Percentiles rank a stretch among this genome's conserved stretches.
Conservation (phyloP, 2,113 vertebrate species). For the Aramus guarauna region DNA sequence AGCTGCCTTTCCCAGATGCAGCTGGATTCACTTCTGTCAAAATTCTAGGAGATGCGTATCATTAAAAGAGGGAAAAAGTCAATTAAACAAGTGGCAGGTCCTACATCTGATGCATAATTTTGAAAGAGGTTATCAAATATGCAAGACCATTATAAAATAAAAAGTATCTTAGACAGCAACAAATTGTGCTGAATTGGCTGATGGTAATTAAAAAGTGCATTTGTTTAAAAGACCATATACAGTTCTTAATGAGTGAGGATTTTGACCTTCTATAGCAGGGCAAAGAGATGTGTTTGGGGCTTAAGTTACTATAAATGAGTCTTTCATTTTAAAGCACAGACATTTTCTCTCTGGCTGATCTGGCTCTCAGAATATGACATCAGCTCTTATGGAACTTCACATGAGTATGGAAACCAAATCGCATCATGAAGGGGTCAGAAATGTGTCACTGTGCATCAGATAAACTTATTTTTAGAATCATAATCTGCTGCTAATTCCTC, state of each 20-base stretch:
- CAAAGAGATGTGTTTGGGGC: not conserved
- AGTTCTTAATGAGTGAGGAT: not conserved
- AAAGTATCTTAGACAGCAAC: conserved; percentile 8
- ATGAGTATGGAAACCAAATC: not conserved
- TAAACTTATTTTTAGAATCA: not conserved
- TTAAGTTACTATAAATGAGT: not conserved
- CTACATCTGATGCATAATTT: not conserved
- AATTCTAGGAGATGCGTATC: not conserved
- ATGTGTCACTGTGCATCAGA: not conserved
- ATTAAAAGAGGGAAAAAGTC: not conserved
- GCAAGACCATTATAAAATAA: not conserved
- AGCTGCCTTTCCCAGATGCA: not conserved
- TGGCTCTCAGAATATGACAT: not conserved
- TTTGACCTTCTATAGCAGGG: not conserved
- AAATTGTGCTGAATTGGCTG: conserved; percentile 31
- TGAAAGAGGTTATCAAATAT: conserved; percentile 5
- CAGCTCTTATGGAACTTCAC: not conserved
- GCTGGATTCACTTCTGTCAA: not conserved
- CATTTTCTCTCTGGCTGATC: not conserved
- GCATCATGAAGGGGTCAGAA: not conserved
- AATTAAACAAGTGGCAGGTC: not conserved
- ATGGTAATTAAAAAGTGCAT: conserved; percentile 27
- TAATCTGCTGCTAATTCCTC: not conserved
- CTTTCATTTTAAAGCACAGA: not conserved
- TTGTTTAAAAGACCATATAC: not conserved